Base-by-base conservation (phyloP, 2,797 vertebrate genomes). In the Gastrophryne carolinensis region DNA sequence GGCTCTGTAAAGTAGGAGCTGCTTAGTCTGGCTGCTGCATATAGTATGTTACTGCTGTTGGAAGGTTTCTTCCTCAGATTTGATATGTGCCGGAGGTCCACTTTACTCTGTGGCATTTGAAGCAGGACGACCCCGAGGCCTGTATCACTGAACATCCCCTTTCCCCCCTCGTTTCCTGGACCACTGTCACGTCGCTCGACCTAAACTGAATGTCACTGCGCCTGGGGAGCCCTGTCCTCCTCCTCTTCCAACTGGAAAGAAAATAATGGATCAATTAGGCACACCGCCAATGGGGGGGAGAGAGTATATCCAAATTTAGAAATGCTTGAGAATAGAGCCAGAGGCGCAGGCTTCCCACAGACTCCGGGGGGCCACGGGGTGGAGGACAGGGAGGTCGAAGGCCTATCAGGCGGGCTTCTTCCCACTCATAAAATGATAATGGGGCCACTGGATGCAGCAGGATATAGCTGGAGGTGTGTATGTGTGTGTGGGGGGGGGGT, bases 281-380 rank as follows among this genome's bases (percentile, higher is more conserved):
- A 34, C 10, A 7, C 19, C 8, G 49, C 66, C 74, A 77, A 26
- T 3, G 41, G 24, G n/a, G 41, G 39, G 7, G 17, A 37, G 26
- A 39, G 0, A 32, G 9, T 7, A 53, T 29, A 35, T 64, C 67
- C 84, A 78, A 75, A 82, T 82, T 79, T 84, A 84, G 84, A 83
- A 88, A 86, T 85, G 89, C 83, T 80, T 89, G 87, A 87, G 90
- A 89, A 91, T 84, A 81, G 72, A 13, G 3, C 0, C 0, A 0
- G 81, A 79, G 84, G 60, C 80, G 77, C 80, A 84, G 80, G 81
- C 82, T 91, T 91, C 89, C 87, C 87, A 87, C 80, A 50, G 4
- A 70, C 1, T 79, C 52, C 29, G 49, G 3, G 72, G 82, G 58
- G 56, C 13, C 30, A 29, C 8, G 34, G 73, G 68, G n/a, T 49